Conservation (phyloP, 2,888 invertebrate species). For the Spilarctia lutea region DNA sequence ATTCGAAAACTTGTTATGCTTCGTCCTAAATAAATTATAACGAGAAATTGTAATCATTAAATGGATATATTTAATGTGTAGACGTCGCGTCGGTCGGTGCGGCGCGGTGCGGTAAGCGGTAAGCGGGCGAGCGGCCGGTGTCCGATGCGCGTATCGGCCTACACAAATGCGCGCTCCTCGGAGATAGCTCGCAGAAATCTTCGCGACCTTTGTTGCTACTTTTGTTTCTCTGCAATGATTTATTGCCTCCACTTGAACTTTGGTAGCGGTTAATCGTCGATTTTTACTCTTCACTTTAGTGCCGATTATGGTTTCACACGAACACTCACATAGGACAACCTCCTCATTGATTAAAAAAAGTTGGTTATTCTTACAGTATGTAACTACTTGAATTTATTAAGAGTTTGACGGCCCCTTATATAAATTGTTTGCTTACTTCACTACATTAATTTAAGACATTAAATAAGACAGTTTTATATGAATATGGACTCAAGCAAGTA, state of each 20-base stretch:
- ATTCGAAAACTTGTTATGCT: constrained; percentile 87
- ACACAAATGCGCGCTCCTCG: constrained; percentile 80
- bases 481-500: constrained; percentile 60
- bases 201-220: constrained; percentile 75
- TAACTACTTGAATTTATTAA: constrained; percentile 24
- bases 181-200: constrained; percentile 79
- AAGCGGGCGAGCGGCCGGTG: constrained; percentile 48
- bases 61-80: constrained; percentile 85
- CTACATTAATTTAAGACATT: constrained; percentile 53
- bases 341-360: constrained; percentile 29
- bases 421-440: constrained; percentile 42
- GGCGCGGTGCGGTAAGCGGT: constrained; percentile 52
- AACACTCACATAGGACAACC: constrained; percentile 3
- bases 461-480: constrained; percentile 54
- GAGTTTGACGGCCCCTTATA: constrained; percentile 40
- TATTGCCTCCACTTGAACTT: constrained; percentile 36
- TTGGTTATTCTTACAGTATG: constrained; percentile 21
- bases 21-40: constrained; percentile 86
- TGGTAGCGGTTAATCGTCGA: background rate
- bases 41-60: constrained; percentile 86
- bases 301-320: background rate
- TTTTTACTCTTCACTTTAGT: background rate
- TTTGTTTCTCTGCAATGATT: constrained; percentile 62
- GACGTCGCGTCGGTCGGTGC: constrained; percentile 64
- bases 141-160: constrained; percentile 70